Evolutionary conservation across 2,888 invertebrate genomes (phyloP).

Genomic region (Ditula angustiorana): DNA sequence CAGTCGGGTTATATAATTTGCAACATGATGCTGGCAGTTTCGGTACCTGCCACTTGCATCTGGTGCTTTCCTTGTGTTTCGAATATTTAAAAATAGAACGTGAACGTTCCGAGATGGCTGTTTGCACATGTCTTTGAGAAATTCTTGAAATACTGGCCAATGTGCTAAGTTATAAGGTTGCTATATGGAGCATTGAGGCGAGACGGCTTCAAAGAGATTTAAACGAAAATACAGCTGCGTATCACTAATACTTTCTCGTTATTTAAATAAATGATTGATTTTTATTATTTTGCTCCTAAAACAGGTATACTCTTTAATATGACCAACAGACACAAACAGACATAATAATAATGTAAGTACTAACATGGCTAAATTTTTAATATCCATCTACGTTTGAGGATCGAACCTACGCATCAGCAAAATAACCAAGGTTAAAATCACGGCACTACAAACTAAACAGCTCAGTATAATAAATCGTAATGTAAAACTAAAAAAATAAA

Average conservation of each 20-base stretch:
- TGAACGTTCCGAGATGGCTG: slow-evolving; percentile 43
- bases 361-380: too few relatives aligned
- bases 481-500: too few relatives aligned
- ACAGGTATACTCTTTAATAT: not conserved
- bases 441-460: too few relatives aligned
- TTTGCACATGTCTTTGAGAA: slow-evolving; percentile 45
- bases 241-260: not conserved
- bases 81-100: slow-evolving; percentile 70
- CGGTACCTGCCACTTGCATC: slow-evolving; percentile 78
- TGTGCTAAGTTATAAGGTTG: slow-evolving; percentile 19
- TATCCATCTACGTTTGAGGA: too few relatives aligned
- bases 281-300: too few relatives aligned
- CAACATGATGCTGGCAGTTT: slow-evolving; percentile 76
- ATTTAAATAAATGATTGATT: too few relatives aligned
- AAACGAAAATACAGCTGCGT: not conserved
- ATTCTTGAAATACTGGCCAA: slow-evolving; percentile 31
- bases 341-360: too few relatives aligned
- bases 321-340: not conserved
- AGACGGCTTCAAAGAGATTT: slow-evolving; percentile 11
- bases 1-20: slow-evolving; percentile 65
- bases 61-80: slow-evolving; percentile 75
- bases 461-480: too few relatives aligned
- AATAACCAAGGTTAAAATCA: too few relatives aligned
- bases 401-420: too few relatives aligned
- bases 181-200: slow-evolving; percentile 26